Conservation (phyloP, 2,113 vertebrate genomes). For the Danionella cerebrum region DNA sequence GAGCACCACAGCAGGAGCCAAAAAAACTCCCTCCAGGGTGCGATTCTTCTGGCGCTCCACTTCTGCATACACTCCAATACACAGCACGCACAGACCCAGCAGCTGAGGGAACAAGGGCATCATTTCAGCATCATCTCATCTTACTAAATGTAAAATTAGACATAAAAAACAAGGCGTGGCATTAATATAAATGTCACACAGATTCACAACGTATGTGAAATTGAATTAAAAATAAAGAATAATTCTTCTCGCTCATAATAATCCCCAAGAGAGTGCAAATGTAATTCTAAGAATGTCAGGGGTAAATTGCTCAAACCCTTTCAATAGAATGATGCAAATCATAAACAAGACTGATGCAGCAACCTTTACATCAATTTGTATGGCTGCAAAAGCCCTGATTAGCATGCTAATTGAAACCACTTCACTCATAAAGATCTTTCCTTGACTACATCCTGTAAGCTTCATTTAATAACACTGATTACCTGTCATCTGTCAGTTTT, state of each 20-base stretch:
- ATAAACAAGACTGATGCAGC: not conserved
- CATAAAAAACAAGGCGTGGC: not conserved
- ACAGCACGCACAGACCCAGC: constrained; percentile 74
- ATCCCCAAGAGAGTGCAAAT: not conserved
- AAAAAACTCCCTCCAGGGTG: constrained; percentile 79
- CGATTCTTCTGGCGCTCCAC: constrained; percentile 79
- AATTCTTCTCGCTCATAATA: not conserved
- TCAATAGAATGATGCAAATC: not conserved
- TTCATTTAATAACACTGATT: not conserved
- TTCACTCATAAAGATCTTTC: not conserved
- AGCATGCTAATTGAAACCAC: not conserved
- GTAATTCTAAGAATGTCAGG: not conserved
- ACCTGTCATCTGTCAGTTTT: not conserved
- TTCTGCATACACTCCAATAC: constrained; percentile 79
- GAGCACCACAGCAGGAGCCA: constrained; percentile 79
- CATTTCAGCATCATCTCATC: not conserved
- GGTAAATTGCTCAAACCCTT: not conserved
- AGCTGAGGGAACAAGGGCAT: constrained; percentile 50
- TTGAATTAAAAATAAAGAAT: not conserved
- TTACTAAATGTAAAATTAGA: not conserved
- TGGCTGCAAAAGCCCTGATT: not conserved
- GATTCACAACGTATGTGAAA: not conserved
- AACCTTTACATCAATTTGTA: not conserved
- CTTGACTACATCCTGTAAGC: not conserved
- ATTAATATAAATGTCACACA: not conserved